Evolutionary conservation across 2,888 invertebrate species (phyloP).

Genomic region (Acanthosepion pharaonis): DNA sequence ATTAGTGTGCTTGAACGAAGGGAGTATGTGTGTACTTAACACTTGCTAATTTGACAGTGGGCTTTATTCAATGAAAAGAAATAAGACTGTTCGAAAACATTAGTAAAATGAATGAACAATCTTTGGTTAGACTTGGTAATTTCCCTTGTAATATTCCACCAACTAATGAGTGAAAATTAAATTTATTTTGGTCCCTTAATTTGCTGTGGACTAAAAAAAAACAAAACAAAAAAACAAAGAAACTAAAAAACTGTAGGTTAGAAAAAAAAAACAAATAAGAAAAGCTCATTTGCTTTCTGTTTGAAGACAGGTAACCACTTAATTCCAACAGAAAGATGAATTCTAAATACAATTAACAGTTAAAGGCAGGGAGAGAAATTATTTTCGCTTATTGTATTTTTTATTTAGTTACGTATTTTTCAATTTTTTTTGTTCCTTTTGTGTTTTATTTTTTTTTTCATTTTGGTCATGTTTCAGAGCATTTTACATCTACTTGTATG

Average conservation of each 20-base stretch:
- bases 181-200: neutral
- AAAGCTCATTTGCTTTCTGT: neutral
- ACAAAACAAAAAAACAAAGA: neutral
- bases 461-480: neutral
- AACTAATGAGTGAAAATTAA: neutral
- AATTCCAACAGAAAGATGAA: neutral
- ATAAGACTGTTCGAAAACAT: no score
- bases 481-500: neutral
- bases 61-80: no score
- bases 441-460: neutral
- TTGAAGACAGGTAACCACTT: neutral
- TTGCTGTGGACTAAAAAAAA: neutral
- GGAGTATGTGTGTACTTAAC: no score
- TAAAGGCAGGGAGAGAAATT: neutral
- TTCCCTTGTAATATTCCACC: neutral
- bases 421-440: neutral
- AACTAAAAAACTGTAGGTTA: no score
- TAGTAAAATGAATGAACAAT: no score
- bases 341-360: neutral
- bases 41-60: no score
- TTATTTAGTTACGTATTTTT: neutral
- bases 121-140: neutral
- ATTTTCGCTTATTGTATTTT: neutral
- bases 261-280: neutral
- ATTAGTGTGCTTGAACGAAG: no score